A percentile compares a stretch with the other conserved stretches of the same genome.
These are phyloP conservation scores for Carollia perspicillata DNA, from an alignment of 2,113 vertebrate genomes.

Conservation along the genomic window DNA sequence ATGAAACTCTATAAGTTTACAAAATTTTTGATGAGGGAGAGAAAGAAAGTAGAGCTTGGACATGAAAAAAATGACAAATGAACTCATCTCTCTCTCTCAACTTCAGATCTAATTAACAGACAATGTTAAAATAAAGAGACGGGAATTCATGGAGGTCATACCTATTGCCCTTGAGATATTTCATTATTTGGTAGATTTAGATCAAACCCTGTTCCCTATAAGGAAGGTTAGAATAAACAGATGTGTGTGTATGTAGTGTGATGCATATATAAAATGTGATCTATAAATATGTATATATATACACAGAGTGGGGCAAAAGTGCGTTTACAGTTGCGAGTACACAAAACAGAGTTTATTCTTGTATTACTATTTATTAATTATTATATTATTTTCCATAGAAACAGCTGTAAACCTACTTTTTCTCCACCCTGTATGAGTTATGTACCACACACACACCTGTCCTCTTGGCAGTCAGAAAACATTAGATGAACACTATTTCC, in stretches of 20 bases:
- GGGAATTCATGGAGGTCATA: conserved; percentile 3
- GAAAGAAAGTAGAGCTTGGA: background rate
- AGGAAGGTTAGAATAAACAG: background rate
- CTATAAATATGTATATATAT: background rate
- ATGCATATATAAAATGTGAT: background rate
- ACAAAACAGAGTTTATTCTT: background rate
- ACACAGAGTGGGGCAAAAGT: background rate
- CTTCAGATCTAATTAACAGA: conserved; percentile 54
- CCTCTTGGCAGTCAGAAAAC: background rate
- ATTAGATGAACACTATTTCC: background rate
- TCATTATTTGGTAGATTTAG: conserved; percentile 25
- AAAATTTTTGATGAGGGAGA: background rate
- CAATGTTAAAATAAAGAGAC: conserved; percentile 36
- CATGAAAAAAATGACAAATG: conserved; percentile 4
- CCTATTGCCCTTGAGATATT: conserved; percentile 26
- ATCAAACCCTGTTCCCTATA: background rate
- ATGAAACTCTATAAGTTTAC: conserved; percentile 22
- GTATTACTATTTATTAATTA: background rate
- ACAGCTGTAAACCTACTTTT: background rate
- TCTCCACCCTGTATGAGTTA: background rate
- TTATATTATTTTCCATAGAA: background rate
- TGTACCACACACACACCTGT: background rate
- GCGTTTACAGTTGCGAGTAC: background rate
- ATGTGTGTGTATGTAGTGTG: background rate
- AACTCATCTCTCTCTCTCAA: conserved; percentile 14